Base-by-base conservation (phyloP, 1,140 invertebrate genomes). In the Papilio polytes region DNA sequence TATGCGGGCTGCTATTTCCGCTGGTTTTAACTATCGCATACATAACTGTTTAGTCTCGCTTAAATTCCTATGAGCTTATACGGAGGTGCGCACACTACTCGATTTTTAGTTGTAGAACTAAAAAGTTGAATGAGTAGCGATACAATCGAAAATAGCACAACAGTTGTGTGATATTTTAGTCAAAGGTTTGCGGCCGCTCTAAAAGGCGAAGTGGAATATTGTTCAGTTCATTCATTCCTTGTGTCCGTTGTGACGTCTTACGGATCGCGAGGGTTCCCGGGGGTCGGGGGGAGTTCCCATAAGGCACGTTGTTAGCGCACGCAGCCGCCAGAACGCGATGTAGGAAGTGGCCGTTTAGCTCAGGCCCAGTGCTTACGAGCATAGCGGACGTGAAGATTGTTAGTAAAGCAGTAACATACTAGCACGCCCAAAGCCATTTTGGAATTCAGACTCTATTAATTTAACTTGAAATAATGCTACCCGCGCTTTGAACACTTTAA, bases 291-390 rank as follows among this genome's bases (percentile, higher is more conserved):
- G 73, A 81, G 85, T 92, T 91, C 86, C 90, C 92, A 93, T 92
- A 93, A 89, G 85, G 88, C 91, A 91, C 90, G 82, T 91, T 82
- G 88, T 92, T 94, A 92, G 81, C 82, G 87, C 78, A 85, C 63
- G 83, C 90, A 94, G 84, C 82, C 84, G 90, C 88, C 91, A 91
- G 85, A 92, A 93, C 91, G 88, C 87, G 83, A 85, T 86, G 86
- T 91, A 91, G 91, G 91, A 93, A 92, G 91, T 91, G 88, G 86
- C 48, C 89, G 89, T 86, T 92, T 92, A 92, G 84, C 81, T 76
- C 77, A 36, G 59, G 82, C 26, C 41, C 6, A 13, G 15, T 31
- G 70, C 87, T 83, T 56, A 70, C 73, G 86, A 88, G 72, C 36
- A 51, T 59, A 80, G 74, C 41, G 89, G 90, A 86, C 88, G 63